Conservation (phyloP, 2,888 invertebrate species). For the Nesidiocoris tenuis region DNA sequence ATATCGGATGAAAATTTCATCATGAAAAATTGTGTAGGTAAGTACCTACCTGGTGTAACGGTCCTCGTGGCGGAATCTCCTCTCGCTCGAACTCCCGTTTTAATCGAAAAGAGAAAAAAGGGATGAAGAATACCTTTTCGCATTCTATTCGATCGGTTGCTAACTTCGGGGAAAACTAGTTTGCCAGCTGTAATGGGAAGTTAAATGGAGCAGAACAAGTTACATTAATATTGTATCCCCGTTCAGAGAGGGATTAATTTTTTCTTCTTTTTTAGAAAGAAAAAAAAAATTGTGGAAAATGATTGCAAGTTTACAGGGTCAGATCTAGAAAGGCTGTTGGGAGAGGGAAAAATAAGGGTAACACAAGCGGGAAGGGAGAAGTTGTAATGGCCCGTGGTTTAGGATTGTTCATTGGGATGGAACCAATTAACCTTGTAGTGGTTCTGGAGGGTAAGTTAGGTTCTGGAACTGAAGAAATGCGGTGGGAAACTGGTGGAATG, state of each 20-base stretch:
- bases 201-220: slow-evolving; percentile 35
- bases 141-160: slow-evolving; percentile 19
- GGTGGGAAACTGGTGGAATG: not conserved
- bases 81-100: too few relatives aligned
- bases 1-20: too few relatives aligned
- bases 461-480: not conserved
- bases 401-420: slow-evolving; percentile 43
- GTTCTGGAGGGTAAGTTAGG: slow-evolving; percentile 6
- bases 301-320: slow-evolving; percentile 10
- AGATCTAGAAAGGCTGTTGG: slow-evolving; percentile 10
- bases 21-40: too few relatives aligned
- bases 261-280: not conserved
- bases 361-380: slow-evolving; percentile 5
- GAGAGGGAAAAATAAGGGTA: slow-evolving; percentile 1
- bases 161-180: slow-evolving; percentile 26
- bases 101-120: not conserved
- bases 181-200: slow-evolving; percentile 38
- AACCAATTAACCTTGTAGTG: slow-evolving; percentile 42
- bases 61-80: too few relatives aligned
- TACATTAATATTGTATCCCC: slow-evolving; percentile 35
- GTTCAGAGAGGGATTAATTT: slow-evolving; percentile 19
- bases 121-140: not conserved
- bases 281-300: slow-evolving; percentile 27
- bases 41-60: too few relatives aligned
- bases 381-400: slow-evolving; percentile 43